Base-by-base conservation (phyloP, 2,797 vertebrate genomes). In the Diplodus puntazzo region DNA sequence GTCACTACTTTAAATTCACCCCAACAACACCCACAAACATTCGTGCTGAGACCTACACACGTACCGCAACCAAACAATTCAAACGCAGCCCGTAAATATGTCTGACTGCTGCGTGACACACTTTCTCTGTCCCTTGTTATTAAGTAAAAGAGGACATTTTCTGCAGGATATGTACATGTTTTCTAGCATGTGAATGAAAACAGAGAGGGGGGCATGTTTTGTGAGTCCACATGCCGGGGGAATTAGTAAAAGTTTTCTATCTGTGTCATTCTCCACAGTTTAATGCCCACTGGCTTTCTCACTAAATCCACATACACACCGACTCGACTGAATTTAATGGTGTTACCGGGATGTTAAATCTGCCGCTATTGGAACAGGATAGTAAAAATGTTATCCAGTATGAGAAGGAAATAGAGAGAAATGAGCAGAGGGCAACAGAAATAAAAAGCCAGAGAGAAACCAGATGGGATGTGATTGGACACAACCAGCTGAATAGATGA, bases 181-280 rank as follows among this genome's bases (percentile, higher is more conserved):
- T 69, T 71, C 34, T 48, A 30, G 54, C 52, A 46, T 72, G 77
- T 43, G 70, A 69, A 55, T 77, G 69, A 67, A 72, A 39, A 42
- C 57, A 23, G 34, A 5, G 59, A 12, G 21, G 21, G 20, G 11
- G 23, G 7, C 17, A 8, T 54, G 64, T 68, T 81, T 71, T 78
- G 50, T 66, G 69, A 72, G 57, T 71, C 21, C 20, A 49, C 23
- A 11, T 75, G 73, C 80, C 81, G 73, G 74, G 73, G 81, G 81
- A 91, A 85, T 92, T 91, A 83, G 39, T 43, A 39, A 84, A 89
- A 79, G 68, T 90, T 89, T 90, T 90, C 63, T 85, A 85, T 88
- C 80, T 88, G 75, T 87, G 85, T 86, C 86, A 84, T 88, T 84
- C 74, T 62, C 77, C 70, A 68, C 46, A 76, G 83, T 88, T 90